Evolutionary conservation across 1,140 invertebrate species (phyloP).

Genomic region (Calycopis cecrops): DNA sequence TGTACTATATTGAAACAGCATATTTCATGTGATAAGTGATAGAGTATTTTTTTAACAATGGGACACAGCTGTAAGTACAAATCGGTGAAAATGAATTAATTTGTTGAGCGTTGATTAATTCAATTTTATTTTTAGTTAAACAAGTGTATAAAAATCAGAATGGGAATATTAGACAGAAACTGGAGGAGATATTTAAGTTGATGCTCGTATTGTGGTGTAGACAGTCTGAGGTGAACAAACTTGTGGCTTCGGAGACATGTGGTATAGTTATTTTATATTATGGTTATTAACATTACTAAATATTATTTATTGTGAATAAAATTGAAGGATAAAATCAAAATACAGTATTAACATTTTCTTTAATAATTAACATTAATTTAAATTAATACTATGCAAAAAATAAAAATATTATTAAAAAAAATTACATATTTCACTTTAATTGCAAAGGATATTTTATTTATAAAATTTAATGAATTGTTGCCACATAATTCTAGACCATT

Average conservation of each 20-base stretch:
- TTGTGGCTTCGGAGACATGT: constrained; percentile 74
- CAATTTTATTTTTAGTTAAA: constrained; percentile 53
- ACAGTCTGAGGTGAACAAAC: constrained; percentile 81
- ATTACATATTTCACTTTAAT: too few relatives aligned
- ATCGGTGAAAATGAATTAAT: constrained; percentile 7
- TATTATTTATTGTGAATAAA: too few relatives aligned
- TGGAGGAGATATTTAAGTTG: constrained; percentile 86
- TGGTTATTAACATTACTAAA: too few relatives aligned
- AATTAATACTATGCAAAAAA: too few relatives aligned
- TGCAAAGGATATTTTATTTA: too few relatives aligned
- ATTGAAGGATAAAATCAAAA: too few relatives aligned
- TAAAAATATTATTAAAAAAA: too few relatives aligned
- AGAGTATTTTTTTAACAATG: constrained; percentile 34
- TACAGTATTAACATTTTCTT: too few relatives aligned
- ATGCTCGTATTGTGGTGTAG: constrained; percentile 89
- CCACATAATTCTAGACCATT: too few relatives aligned
- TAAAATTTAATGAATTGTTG: too few relatives aligned
- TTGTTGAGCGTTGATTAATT: constrained; percentile 6
- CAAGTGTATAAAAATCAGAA: constrained; percentile 53
- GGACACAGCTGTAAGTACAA: constrained; percentile 51
- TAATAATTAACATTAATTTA: too few relatives aligned
- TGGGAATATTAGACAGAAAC: constrained; percentile 78
- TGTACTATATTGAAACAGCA: constrained; percentile 18
- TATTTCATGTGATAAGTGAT: constrained; percentile 16
- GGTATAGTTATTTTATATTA: constrained; percentile 65